These are phyloP conservation scores for Pimpla rufipes DNA, from an alignment of 2,888 invertebrate species.

Conservation along the genomic window DNA sequence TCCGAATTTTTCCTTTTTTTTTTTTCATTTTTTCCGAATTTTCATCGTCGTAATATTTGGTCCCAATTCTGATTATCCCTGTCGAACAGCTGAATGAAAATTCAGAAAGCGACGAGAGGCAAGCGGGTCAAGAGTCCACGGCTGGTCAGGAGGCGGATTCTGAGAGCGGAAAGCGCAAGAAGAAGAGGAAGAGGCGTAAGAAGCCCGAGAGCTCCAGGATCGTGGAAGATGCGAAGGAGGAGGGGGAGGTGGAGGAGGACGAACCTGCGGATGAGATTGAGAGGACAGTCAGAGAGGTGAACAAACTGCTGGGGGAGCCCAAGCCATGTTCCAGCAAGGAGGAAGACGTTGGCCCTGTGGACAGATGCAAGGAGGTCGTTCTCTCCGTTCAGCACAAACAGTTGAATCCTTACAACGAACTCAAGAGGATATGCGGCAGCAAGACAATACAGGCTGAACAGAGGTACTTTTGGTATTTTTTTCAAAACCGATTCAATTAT, in stretches of 20 bases:
- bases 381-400: conserved; percentile 90
- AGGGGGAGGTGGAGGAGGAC: conserved; percentile 69
- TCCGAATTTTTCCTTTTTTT: no score
- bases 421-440: conserved; percentile 93
- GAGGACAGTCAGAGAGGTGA: conserved; percentile 89
- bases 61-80: no score
- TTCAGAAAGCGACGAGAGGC: conserved; percentile 90
- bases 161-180: conserved; percentile 87
- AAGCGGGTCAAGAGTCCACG: conserved; percentile 59
- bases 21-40: no score
- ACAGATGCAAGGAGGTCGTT: conserved; percentile 85
- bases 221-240: conserved; percentile 46
- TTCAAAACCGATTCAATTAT: neutral
- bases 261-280: conserved; percentile 89
- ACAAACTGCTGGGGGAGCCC: conserved; percentile 89
- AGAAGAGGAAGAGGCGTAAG: conserved; percentile 89
- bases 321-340: conserved; percentile 79
- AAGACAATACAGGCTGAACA: conserved; percentile 91
- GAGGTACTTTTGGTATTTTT: conserved; percentile 78
- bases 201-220: conserved; percentile 84
- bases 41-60: no score
- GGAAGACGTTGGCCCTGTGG: conserved; percentile 52
- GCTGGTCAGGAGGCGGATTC: conserved; percentile 88
- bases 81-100: conserved; percentile 89
- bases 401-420: conserved; percentile 92